Base-by-base conservation (phyloP, 2,113 vertebrate species). In the Calyptomena viridis region DNA sequence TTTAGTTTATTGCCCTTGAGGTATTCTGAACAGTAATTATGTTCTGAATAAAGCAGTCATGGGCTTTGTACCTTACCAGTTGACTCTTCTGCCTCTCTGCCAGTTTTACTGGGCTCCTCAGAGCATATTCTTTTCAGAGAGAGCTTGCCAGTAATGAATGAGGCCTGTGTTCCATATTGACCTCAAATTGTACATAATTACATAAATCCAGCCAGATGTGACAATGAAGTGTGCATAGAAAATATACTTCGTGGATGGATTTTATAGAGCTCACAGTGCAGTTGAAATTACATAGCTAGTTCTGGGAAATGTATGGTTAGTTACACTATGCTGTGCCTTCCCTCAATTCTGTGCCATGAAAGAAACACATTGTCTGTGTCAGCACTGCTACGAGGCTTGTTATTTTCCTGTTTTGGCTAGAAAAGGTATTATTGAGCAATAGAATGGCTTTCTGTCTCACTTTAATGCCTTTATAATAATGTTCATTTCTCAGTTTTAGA, bases 241-340 rank as follows among this genome's bases (percentile, higher is more conserved):
- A 97, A 64, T 89, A 50, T 24, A 77, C 28, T 73, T 94, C 25
- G 40, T 47, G 50, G 62, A 77, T 37, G 37, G 18, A 89, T 55
- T 91, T 92, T 74, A 56, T 68, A 81, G 62, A 30, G 37, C 30
- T 94, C 78, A 31, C 25, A 73, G 52, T 59, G 53, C 44, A 75
- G 28, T 90, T 96, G 90, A 95, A 97, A 96, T 97, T 94, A 72
- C 44, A n/a, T 37, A 81, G 83, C 56, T 30, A 14, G 91, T 96
- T 97, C 53, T 60, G 84, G 83, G 92, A 94, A 89, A 44, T 60
- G 5, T 73, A 25, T 87, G 39, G 69, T 87, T 96, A 49, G 42
- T 89, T 97, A 22, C 59, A 35, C n/a, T 88, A 0, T 33, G 8
- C 67, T 93, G 73, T 28, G 7, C 67, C 66, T 89, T 53, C 81